Conservation (phyloP, 2,113 vertebrate species). For the Cygnus buccinator region DNA sequence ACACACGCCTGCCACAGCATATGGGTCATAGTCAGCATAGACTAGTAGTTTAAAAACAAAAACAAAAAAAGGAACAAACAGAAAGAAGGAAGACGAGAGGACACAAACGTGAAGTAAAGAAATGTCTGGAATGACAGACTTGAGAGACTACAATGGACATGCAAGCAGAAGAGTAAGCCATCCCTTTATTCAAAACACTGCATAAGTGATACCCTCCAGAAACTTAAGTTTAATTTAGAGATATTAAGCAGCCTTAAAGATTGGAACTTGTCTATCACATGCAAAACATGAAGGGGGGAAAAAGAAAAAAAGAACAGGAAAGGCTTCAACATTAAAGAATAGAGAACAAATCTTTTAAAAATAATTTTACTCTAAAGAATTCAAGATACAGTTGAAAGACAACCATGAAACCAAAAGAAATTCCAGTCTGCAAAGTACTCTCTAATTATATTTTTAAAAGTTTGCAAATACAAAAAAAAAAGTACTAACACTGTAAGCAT, state of each 20-base stretch:
- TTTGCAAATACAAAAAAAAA: neutral
- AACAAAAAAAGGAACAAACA: conserved; percentile 71
- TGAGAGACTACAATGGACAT: conserved; percentile 64
- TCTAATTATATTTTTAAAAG: neutral
- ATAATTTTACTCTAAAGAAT: neutral
- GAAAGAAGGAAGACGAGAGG: conserved; percentile 78
- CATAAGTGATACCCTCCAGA: neutral
- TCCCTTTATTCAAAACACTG: neutral
- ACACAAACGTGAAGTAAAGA: conserved; percentile 76
- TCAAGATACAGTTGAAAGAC: neutral
- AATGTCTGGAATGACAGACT: conserved; percentile 73
- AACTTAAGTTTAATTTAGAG: neutral
- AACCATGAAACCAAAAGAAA: neutral
- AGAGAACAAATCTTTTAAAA: neutral
- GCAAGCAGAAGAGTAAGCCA: conserved; percentile 51
- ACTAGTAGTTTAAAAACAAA: conserved; percentile 79
- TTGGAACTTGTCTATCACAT: neutral
- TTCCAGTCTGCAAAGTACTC: neutral
- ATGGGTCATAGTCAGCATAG: conserved; percentile 90
- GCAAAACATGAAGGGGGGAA: neutral
- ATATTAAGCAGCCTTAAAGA: neutral
- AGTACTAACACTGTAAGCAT: neutral
- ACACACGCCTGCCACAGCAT: conserved; percentile 96
- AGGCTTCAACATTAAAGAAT: neutral
- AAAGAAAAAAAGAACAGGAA: neutral